Conservation (phyloP, 2,888 invertebrate genomes). For the Calephelis perditalis region DNA sequence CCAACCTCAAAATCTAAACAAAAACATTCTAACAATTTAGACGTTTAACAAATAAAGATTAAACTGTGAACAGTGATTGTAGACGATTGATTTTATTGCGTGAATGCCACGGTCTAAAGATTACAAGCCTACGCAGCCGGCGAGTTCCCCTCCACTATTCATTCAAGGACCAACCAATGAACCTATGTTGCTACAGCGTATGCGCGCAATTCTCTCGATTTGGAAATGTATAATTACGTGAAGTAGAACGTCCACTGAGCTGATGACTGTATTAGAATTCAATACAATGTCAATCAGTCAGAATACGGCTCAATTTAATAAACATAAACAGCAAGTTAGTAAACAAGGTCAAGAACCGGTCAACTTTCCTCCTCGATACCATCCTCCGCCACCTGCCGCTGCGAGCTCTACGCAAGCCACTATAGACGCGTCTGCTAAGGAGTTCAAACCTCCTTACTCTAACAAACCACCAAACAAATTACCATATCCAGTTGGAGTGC, state of each 20-base stretch:
- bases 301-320: slow-evolving; percentile 63
- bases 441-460: slow-evolving; percentile 62
- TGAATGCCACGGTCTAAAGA: slow-evolving; percentile 67
- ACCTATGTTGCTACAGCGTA: slow-evolving; percentile 57
- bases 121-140: slow-evolving; percentile 66
- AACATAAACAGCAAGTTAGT: slow-evolving; percentile 73
- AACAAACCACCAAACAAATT: slow-evolving; percentile 56
- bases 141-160: slow-evolving; percentile 66
- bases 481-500: slow-evolving; percentile 53
- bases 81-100: slow-evolving; percentile 53
- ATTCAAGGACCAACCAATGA: slow-evolving; percentile 75
- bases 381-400: slow-evolving; percentile 84
- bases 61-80: slow-evolving; percentile 16
- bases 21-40: slow-evolving; percentile 22
- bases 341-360: slow-evolving; percentile 74
- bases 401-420: slow-evolving; percentile 81
- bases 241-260: slow-evolving; percentile 45
- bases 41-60: slow-evolving; percentile 4
- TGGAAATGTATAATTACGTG: slow-evolving; percentile 49
- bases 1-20: slow-evolving; percentile 34
- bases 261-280: slow-evolving; percentile 43
- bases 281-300: slow-evolving; percentile 60
- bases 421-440: slow-evolving; percentile 70
- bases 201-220: slow-evolving; percentile 45
- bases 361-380: slow-evolving; percentile 86